A percentile compares a stretch with the other conserved stretches of the same genome.
phyloP scores from a whole-genome alignment of 2,888 invertebrate species.

The Sarcophaga carnaria region DNA sequence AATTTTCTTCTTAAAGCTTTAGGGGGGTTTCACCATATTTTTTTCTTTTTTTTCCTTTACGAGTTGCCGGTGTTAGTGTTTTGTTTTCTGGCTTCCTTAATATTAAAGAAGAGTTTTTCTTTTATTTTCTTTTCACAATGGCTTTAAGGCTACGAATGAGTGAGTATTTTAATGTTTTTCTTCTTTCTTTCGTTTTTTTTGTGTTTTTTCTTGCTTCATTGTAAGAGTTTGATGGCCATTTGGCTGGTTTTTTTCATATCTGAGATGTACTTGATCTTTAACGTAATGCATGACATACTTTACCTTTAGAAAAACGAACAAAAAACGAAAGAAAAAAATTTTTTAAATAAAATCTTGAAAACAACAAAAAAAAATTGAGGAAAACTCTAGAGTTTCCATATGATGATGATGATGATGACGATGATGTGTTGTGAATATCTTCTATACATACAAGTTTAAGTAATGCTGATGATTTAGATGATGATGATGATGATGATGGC shows the following conservation, averaged over 20 bases:
- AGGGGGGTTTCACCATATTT: slow-evolving; percentile 59
- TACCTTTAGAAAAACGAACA: slow-evolving; percentile 62
- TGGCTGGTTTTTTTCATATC: slow-evolving; percentile 71
- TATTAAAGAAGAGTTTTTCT: slow-evolving; percentile 42
- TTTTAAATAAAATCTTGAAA: not conserved
- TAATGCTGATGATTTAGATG: not conserved
- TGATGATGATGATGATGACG: slow-evolving; percentile 44
- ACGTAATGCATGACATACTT: slow-evolving; percentile 78
- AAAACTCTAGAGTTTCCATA: slow-evolving; percentile 57
- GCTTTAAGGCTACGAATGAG: slow-evolving; percentile 41
- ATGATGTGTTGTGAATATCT: slow-evolving; percentile 21
- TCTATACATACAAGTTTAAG: slow-evolving; percentile 31
- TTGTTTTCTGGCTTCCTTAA: slow-evolving; percentile 56
- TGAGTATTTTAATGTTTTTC: slow-evolving; percentile 41
- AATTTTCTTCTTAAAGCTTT: slow-evolving; percentile 53
- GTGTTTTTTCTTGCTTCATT: slow-evolving; percentile 25
- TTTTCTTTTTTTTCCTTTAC: not conserved
- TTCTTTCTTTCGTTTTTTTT: slow-evolving; percentile 14
- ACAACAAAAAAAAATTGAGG: slow-evolving; percentile 65
- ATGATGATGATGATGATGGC: slow-evolving; percentile 22
- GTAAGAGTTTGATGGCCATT: slow-evolving; percentile 62
- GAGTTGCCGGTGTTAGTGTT: no score
- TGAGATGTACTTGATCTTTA: slow-evolving; percentile 80
- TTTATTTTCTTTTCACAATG: slow-evolving; percentile 66
- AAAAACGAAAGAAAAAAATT: not conserved